A percentile compares a stretch with the other conserved stretches of the same genome.
These are phyloP conservation scores for Mimachlamys varia DNA, from an alignment of 2,888 invertebrate genomes.

Conservation along the genomic window DNA sequence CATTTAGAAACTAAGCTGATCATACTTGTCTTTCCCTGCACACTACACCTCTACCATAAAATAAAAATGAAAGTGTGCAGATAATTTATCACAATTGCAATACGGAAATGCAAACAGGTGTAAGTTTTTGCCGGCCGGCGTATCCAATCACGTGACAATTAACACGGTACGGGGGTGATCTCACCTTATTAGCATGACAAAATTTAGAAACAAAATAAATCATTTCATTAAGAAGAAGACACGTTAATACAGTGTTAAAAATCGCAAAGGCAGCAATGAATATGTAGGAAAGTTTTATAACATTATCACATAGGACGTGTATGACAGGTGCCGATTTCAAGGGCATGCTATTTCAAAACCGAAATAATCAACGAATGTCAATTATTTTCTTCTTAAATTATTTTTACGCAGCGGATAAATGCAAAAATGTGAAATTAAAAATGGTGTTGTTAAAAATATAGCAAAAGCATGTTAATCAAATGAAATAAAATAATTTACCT, in stretches of 20 bases:
- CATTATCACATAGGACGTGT: background rate
- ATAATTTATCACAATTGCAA: no score
- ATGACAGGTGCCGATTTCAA: background rate
- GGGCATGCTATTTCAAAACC: background rate
- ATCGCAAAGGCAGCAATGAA: background rate
- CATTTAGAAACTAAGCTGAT: no score
- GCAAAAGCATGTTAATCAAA: background rate
- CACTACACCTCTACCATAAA: no score
- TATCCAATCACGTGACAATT: slow-evolving; percentile 18
- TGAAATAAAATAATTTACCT: slow-evolving; percentile 22
- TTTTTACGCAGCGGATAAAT: background rate
- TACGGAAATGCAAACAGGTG: no score
- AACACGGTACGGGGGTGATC: background rate
- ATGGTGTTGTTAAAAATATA: no score
- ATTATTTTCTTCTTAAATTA: background rate
- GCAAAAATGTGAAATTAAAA: no score
- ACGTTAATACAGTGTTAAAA: background rate
- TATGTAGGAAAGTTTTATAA: background rate
- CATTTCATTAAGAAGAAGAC: background rate
- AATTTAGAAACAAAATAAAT: background rate
- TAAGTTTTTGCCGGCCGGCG: background rate
- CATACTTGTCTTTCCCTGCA: no score
- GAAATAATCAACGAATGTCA: background rate
- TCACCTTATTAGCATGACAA: background rate
- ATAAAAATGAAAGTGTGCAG: no score